Evolutionary conservation across 64 coral and sea anemone genomes (phyloP).

Genomic region (Montipora sp.): DNA sequence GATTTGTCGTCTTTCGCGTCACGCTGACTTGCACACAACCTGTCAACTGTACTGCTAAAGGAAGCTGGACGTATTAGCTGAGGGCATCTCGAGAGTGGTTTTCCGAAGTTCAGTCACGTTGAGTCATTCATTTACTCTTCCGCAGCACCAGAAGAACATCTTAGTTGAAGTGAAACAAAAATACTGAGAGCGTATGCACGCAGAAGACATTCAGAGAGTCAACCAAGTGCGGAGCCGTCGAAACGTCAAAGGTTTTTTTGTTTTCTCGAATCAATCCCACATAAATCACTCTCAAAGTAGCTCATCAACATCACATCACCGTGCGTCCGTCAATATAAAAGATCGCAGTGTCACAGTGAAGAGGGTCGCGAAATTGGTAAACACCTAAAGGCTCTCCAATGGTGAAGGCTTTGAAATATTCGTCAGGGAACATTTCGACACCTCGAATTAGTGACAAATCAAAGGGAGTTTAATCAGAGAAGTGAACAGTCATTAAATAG

Average conservation of each 20-base stretch:
- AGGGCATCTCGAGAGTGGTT: not conserved
- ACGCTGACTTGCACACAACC: not conserved
- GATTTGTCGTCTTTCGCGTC: not conserved
- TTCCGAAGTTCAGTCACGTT: constrained; percentile 7
- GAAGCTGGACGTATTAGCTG: not conserved
- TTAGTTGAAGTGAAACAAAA: too few species aligned
- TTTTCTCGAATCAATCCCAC: constrained; percentile 5
- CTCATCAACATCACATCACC: constrained; percentile 25
- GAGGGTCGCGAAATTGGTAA: constrained; percentile 20
- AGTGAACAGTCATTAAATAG: constrained; percentile 9
- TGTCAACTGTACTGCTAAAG: not conserved
- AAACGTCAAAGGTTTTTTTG: constrained; percentile 7
- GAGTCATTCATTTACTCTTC: constrained; percentile 9
- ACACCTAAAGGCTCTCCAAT: not conserved
- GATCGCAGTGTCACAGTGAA: not conserved
- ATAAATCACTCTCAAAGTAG: constrained; percentile 12
- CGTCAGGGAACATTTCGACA: not conserved
- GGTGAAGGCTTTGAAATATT: not conserved
- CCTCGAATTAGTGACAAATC: not conserved
- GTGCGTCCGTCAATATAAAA: constrained; percentile 6
- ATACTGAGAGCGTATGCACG: not conserved
- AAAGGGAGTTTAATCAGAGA: not conserved
- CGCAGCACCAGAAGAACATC: not conserved
- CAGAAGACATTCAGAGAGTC: not conserved
- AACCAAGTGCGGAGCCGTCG: not conserved